phyloP scores from a whole-genome alignment of 2,113 vertebrate genomes.

The Gorsachius goisagi region DNA sequence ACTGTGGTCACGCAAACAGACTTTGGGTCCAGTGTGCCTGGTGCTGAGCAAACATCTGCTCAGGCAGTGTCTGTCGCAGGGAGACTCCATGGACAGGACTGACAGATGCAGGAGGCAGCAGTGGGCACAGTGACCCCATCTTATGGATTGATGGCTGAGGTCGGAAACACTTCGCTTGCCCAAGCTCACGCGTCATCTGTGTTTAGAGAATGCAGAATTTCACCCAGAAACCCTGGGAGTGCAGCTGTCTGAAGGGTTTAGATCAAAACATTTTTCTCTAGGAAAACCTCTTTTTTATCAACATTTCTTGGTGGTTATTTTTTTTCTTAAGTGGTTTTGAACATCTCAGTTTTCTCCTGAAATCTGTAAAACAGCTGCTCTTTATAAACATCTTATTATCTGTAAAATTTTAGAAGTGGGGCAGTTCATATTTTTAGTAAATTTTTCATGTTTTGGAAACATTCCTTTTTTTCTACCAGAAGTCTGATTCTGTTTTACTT shows the following conservation, averaged over 20 bases:
- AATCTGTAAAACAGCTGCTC: neutral
- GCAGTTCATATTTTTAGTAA: neutral
- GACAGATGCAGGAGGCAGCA: neutral
- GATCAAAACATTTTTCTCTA: neutral
- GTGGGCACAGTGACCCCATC: neutral
- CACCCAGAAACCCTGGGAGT: neutral
- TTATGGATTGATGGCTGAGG: neutral
- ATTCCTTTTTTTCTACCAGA: neutral
- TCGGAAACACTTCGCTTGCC: neutral
- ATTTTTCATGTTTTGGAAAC: neutral
- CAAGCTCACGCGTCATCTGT: rapidly evolving
- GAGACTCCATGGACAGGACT: neutral
- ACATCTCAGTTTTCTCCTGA: neutral
- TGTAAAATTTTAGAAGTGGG: neutral
- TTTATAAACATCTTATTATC: neutral
- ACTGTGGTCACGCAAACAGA: neutral
- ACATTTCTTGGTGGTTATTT: neutral
- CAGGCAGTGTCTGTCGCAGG: neutral
- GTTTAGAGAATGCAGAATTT: neutral
- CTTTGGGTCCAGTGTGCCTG: neutral
- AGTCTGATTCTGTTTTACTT: neutral
- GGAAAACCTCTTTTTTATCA: neutral
- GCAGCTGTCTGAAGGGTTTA: neutral
- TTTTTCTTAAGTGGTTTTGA: neutral
- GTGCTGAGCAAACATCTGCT: neutral